phyloP scores from a whole-genome alignment of 2,888 invertebrate species.

The Pyrrhosoma nymphula region DNA sequence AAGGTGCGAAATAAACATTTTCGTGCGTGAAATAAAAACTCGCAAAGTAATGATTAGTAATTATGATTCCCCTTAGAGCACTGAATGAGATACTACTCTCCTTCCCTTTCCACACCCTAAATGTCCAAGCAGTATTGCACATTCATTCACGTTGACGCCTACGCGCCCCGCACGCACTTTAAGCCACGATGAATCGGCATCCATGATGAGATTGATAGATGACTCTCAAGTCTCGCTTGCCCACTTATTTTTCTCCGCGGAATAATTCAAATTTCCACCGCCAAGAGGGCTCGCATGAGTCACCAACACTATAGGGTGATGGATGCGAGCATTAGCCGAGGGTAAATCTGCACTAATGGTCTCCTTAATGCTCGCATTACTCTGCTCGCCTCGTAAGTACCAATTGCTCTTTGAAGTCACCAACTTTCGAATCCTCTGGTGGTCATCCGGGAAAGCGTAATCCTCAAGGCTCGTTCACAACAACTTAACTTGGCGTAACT shows the following conservation, averaged over 20 bases:
- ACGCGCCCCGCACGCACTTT: not conserved
- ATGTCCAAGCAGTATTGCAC: not conserved
- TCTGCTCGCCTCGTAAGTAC: not conserved
- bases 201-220: not conserved
- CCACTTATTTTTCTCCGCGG: not conserved
- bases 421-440: not conserved
- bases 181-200: not conserved
- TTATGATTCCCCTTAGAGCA: no score
- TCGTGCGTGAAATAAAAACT: no score
- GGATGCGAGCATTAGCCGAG: not conserved
- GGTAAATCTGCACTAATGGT: not conserved
- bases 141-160: not conserved
- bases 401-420: not conserved
- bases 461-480: no score
- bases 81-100: no score
- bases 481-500: no score
- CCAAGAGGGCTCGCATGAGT: not conserved
- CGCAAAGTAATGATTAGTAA: no score
- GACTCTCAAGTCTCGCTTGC: not conserved
- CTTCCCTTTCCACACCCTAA: not conserved
- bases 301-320: not conserved
- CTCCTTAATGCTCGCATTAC: not conserved
- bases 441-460: not conserved
- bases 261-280: constrained; percentile 23
- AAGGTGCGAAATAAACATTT: no score